These are phyloP conservation scores for Numida meleagris DNA, from an alignment of 2,113 vertebrate species.

Conservation along the genomic window DNA sequence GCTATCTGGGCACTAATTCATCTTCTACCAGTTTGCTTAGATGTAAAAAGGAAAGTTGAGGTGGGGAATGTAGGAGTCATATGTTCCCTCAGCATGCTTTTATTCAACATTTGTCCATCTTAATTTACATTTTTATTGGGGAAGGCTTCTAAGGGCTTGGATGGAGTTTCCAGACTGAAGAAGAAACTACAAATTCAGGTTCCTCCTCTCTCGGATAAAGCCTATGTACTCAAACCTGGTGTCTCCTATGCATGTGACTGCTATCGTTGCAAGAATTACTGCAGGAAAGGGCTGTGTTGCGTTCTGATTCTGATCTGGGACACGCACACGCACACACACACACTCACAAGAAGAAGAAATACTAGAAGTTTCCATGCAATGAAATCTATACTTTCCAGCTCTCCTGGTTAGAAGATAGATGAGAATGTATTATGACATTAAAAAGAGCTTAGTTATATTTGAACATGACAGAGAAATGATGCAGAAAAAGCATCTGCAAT, in stretches of 20 bases:
- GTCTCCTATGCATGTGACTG: fast-evolving
- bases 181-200: background rate
- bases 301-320: background rate
- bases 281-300: background rate
- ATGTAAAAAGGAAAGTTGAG: background rate
- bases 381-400: background rate
- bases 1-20: background rate
- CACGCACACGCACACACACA: too few species aligned
- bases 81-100: background rate
- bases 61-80: fast-evolving
- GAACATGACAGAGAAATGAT: background rate
- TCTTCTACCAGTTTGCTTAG: background rate
- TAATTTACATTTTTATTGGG: background rate
- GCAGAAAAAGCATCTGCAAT: background rate
- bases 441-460: background rate
- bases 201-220: background rate
- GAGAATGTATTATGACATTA: background rate
- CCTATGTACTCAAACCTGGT: background rate
- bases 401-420: background rate
- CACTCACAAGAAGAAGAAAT: background rate
- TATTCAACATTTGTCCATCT: background rate
- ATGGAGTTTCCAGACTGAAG: background rate
- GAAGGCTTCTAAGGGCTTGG: background rate
- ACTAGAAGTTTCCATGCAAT: background rate
- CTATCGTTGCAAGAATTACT: background rate